phyloP scores from a whole-genome alignment of 2,888 invertebrate species.

The Masnerella sp. region DNA sequence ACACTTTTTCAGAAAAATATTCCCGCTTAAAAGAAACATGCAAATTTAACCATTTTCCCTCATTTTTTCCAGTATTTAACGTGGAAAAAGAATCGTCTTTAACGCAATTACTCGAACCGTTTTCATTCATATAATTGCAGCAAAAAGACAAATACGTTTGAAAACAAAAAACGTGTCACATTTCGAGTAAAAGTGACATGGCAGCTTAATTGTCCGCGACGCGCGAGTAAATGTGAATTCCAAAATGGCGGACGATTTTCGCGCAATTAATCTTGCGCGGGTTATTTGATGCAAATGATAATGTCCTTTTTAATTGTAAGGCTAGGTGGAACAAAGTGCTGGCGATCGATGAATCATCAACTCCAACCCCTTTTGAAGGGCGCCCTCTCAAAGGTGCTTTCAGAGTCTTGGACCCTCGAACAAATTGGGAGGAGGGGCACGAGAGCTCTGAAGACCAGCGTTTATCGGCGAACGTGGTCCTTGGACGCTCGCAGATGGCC shows the following conservation, averaged over 20 bases:
- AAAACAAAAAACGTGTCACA: too few relatives aligned
- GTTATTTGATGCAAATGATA: constrained; percentile 30
- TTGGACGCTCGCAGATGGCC: constrained; percentile 47
- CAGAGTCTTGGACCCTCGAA: constrained; percentile 54
- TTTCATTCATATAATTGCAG: too few relatives aligned
- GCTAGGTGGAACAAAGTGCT: constrained; percentile 20
- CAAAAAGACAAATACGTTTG: too few relatives aligned
- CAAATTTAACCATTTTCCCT: too few relatives aligned
- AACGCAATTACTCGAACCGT: too few relatives aligned
- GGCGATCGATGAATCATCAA: constrained; percentile 49
- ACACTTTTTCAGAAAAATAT: too few relatives aligned
- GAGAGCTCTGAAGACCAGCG: constrained; percentile 44
- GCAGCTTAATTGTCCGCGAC: too few relatives aligned
- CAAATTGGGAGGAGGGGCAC: constrained; percentile 33
- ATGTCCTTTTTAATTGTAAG: constrained; percentile 41
- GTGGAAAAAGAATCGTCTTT: too few relatives aligned
- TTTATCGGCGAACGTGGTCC: constrained; percentile 52
- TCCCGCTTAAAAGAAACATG: too few relatives aligned
- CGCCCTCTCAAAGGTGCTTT: constrained; percentile 54
- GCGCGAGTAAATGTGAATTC: too few relatives aligned
- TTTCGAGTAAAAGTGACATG: too few relatives aligned
- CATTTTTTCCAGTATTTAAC: too few relatives aligned
- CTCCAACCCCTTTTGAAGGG: constrained; percentile 40
- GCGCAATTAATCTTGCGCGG: constrained; percentile 9
- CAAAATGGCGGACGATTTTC: constrained; percentile 9